A percentile compares a stretch with the other conserved stretches of the same genome.
Evolutionary conservation across 2,797 vertebrate species (phyloP).

Genomic region (Leptodactylus fallax): DNA sequence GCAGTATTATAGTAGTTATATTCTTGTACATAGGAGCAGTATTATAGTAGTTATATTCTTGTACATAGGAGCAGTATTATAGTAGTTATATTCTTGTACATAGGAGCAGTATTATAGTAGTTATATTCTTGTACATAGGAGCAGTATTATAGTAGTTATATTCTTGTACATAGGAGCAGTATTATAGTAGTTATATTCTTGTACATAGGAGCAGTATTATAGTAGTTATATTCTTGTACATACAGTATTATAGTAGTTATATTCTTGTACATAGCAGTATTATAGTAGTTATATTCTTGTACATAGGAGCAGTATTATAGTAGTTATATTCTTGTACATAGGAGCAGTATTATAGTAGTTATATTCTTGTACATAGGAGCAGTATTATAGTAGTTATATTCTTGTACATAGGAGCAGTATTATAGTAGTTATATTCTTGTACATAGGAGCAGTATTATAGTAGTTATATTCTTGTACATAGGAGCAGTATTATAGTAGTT

Average conservation of each 20-base stretch:
- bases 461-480: background rate
- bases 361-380: slow-evolving; percentile 5
- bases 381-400: slow-evolving; percentile 20
- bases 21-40: background rate
- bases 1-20: slow-evolving; percentile 15
- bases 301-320: background rate
- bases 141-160: slow-evolving; percentile 6
- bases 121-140: background rate
- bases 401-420: background rate
- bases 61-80: background rate
- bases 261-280: slow-evolving; percentile 4
- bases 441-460: background rate
- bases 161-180: background rate
- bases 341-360: slow-evolving; percentile 10
- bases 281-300: slow-evolving; percentile 12
- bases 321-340: slow-evolving; percentile 10
- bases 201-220: slow-evolving; percentile 7
- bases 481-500: slow-evolving; percentile 1
- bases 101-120: background rate
- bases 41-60: background rate
- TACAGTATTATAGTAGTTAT: slow-evolving; percentile 16
- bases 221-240: slow-evolving; percentile 6
- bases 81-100: slow-evolving; percentile 11
- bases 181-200: slow-evolving; percentile 18
- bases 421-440: slow-evolving; percentile 3